Evolutionary conservation across 37 sponge, comb jelly and placozoan genomes (phyloP), one percentile per base, ranked within the genome.

Genomic region (Mnemiopsis leidyi): DNA sequence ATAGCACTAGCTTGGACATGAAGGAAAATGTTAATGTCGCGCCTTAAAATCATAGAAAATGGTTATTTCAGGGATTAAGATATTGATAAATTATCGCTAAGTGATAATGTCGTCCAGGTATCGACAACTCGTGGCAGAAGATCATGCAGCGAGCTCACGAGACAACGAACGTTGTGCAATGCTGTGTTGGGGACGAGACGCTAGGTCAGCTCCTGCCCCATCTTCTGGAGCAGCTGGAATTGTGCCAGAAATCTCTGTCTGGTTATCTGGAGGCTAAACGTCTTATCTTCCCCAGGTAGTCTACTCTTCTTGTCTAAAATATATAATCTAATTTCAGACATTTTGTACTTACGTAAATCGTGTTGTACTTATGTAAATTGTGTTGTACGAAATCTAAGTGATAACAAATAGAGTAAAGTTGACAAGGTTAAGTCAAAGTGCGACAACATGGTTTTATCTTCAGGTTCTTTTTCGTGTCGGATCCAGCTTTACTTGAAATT

Each of bases 41-140:
- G n/a, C n/a, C n/a, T n/a, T n/a, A n/a, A n/a, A n/a, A n/a, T n/a
- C n/a, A n/a, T n/a, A n/a, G n/a, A n/a, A 23, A 68, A 68, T 68
- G 69, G 23, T 68, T 23, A n/a, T n/a, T n/a, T n/a, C n/a, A n/a
- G n/a, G n/a, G n/a, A 75, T 20, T 75, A 32, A 75, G 34, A 75
- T 7, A 18, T 30, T 30, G 16, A 32, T 75, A 75, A 48, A 48
- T 18, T 13, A 5, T 5, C 18, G 30, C 40, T 83, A 83, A 29
- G n/a, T 13, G 61, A 5, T 48, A 48, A 48, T 48, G 5, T 18
- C 61, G 95, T 75, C 95, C 94, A 79, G 94, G 94, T 69, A 98
- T 98, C 68, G 98, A 98, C 93, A 98, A 98, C 93, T 97, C 98
- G 0, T 98, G 98, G 98, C 94, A 95, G 67, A 98, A 98, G 95